phyloP scores from a whole-genome alignment of 1,140 invertebrate genomes.

The Condylostylus longicornis region DNA sequence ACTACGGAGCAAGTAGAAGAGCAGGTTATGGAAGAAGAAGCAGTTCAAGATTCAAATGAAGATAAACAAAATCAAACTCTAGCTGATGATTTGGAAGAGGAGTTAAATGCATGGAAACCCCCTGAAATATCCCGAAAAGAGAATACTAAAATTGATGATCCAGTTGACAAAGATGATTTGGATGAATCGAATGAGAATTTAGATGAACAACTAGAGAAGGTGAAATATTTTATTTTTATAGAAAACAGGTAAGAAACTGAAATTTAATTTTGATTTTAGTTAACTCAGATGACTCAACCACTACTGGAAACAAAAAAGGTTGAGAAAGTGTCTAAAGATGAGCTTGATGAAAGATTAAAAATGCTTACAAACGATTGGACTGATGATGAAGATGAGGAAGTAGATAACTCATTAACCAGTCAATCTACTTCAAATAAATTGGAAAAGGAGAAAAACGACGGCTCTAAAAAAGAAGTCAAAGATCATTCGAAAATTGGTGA shows the following conservation, averaged over 20 bases:
- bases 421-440: neutral
- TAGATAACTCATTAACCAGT: slow-evolving; percentile 3
- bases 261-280: neutral
- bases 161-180: slow-evolving; percentile 1
- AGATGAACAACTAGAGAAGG: neutral
- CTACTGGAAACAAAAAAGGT: neutral
- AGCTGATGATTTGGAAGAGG: neutral
- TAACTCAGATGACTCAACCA: neutral
- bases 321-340: slow-evolving; percentile 12
- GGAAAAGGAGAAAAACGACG: neutral
- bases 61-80: slow-evolving; percentile 18
- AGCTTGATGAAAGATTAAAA: slow-evolving; percentile 27
- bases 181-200: slow-evolving; percentile 15
- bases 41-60: slow-evolving; percentile 17
- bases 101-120: neutral
- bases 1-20: neutral
- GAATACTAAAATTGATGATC: neutral
- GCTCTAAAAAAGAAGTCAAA: neutral
- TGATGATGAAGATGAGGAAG: slow-evolving; percentile 28
- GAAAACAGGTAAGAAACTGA: neutral
- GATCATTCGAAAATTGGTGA: neutral
- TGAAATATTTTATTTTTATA: neutral
- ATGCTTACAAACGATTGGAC: slow-evolving; percentile 29
- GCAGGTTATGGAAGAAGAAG: slow-evolving; percentile 1
- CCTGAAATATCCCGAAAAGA: neutral